Evolutionary conservation across 1,140 invertebrate species (phyloP).

Genomic region (Brachionus koreanus): DNA sequence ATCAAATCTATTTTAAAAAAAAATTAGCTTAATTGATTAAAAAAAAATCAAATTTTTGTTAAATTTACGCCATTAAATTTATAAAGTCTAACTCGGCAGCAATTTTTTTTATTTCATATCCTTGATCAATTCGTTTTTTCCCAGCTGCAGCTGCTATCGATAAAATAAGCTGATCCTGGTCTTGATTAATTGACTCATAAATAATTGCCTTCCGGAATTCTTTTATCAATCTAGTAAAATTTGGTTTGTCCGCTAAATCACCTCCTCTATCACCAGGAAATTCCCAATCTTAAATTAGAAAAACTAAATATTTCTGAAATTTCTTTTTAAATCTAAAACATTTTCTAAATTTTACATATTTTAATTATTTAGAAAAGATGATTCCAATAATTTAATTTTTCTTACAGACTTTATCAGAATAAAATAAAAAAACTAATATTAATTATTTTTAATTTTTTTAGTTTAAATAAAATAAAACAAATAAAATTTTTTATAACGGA

Average conservation of each 20-base stretch:
- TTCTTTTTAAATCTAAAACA: too few species aligned
- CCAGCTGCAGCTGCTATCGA: constrained; percentile 61
- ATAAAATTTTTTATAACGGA: too few species aligned
- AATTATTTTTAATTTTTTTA: too few species aligned
- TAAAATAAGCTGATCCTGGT: constrained; percentile 73
- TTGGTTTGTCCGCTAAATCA: constrained; percentile 78
- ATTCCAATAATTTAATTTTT: too few species aligned
- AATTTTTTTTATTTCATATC: constrained; percentile 76
- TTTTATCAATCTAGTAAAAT: constrained; percentile 73
- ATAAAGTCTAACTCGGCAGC: constrained; percentile 81
- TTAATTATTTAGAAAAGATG: too few species aligned
- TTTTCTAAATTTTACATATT: too few species aligned
- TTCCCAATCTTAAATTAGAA: constrained; percentile 74
- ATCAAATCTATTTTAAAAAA: constrained; percentile 46
- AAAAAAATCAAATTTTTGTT: constrained; percentile 53
- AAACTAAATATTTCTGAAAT: too few species aligned
- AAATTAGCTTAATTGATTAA: not conserved
- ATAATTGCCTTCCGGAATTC: constrained; percentile 85
- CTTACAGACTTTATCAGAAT: too few species aligned
- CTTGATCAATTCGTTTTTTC: constrained; percentile 84
- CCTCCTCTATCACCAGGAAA: constrained; percentile 87
- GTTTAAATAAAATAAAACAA: too few species aligned
- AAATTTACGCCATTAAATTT: constrained; percentile 83
- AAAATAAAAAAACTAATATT: too few species aligned
- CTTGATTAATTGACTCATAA: constrained; percentile 70